Evolutionary conservation across 2,888 invertebrate species (phyloP).

Genomic region (Eugnorisma glareosa): DNA sequence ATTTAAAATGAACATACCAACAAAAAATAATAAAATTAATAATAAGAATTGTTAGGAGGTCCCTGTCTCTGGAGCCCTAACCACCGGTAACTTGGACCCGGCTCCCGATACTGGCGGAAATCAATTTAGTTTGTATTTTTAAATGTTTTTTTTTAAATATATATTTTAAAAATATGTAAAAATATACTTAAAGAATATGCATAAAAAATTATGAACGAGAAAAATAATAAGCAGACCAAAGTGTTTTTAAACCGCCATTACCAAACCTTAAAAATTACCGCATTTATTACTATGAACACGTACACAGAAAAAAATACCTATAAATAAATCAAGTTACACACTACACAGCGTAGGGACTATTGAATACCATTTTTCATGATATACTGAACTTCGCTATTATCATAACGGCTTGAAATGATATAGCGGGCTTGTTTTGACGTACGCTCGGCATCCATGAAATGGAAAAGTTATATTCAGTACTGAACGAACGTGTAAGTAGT

Average conservation of each 20-base stretch:
- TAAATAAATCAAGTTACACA: constrained; percentile 66
- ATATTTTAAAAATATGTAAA: too few relatives aligned
- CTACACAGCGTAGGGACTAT: constrained; percentile 66
- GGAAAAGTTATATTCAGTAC: constrained; percentile 60
- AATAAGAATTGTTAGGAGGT: too few relatives aligned
- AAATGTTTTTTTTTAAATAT: too few relatives aligned
- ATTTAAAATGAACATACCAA: background rate
- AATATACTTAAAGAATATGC: too few relatives aligned
- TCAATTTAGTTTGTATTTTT: too few relatives aligned
- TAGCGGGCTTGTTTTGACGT: constrained; percentile 70
- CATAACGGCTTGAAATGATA: constrained; percentile 76
- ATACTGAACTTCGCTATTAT: constrained; percentile 73
- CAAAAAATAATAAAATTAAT: too few relatives aligned
- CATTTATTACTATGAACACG: constrained; percentile 26
- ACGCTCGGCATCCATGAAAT: constrained; percentile 59
- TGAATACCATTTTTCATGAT: constrained; percentile 76
- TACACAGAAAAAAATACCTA: constrained; percentile 11
- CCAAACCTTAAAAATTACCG: background rate
- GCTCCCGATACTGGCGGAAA: too few relatives aligned
- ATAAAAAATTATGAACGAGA: too few relatives aligned
- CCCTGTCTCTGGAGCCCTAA: too few relatives aligned
- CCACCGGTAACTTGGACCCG: too few relatives aligned
- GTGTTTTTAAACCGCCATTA: background rate
- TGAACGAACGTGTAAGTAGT: constrained; percentile 43
- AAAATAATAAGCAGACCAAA: too few relatives aligned